Evolutionary conservation across 2,113 vertebrate species (phyloP).

Genomic region (Helogale parvula): DNA sequence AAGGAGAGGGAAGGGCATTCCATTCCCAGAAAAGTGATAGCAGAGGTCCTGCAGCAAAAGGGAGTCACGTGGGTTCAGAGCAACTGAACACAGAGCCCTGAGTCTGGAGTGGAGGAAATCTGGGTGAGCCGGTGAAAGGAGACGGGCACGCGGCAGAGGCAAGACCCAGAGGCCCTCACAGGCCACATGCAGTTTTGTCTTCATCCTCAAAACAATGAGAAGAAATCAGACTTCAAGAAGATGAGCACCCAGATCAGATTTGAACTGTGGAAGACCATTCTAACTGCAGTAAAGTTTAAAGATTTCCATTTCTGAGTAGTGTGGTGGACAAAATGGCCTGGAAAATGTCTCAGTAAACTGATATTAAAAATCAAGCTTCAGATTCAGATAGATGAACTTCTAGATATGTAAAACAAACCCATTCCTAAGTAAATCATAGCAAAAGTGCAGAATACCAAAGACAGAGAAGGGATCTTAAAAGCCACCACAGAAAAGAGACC

Average conservation of each 20-base stretch:
- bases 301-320: not conserved
- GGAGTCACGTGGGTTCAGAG: not conserved
- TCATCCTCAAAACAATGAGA: not conserved
- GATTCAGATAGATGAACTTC: not conserved
- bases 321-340: not conserved
- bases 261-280: not conserved
- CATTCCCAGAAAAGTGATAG: not conserved
- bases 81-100: not conserved
- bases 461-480: not conserved
- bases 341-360: not conserved
- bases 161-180: not conserved
- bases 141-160: fast-evolving
- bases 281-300: not conserved
- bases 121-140: not conserved
- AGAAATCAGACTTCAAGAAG: not conserved
- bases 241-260: not conserved
- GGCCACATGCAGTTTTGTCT: not conserved
- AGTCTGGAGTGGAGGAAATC: not conserved
- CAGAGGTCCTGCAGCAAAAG: not conserved
- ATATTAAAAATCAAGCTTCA: not conserved
- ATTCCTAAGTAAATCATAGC: not conserved
- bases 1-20: not conserved
- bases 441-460: not conserved
- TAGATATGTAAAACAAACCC: not conserved
- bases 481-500: not conserved